Conservation (phyloP, 2,797 vertebrate genomes). For the Rhadinocentrus ornatus region DNA sequence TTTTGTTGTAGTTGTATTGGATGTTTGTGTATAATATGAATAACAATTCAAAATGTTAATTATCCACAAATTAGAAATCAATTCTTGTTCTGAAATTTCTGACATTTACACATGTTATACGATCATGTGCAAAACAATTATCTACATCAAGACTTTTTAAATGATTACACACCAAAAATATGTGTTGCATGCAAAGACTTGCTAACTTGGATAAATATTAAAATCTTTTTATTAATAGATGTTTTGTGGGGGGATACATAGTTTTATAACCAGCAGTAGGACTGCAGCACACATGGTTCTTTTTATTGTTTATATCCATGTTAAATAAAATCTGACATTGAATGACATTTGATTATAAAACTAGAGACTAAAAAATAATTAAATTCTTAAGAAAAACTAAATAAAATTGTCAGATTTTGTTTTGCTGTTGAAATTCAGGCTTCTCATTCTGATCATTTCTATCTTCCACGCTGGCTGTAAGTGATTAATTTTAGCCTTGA, state of each 20-base stretch:
- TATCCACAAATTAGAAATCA: background rate
- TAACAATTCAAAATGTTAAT: background rate
- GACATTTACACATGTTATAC: background rate
- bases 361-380: too few relatives aligned
- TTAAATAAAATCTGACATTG: background rate
- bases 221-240: background rate
- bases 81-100: background rate
- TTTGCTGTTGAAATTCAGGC: background rate
- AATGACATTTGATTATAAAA: background rate
- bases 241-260: background rate
- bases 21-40: background rate
- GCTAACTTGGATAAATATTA: background rate
- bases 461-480: background rate
- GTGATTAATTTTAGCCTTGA: background rate
- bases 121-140: background rate
- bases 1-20: background rate
- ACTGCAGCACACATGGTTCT: background rate
- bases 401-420: background rate
- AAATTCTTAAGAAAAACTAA: background rate
- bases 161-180: background rate
- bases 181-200: background rate
- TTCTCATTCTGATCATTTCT: background rate
- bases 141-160: background rate
- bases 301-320: background rate
- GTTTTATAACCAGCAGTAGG: conserved; percentile 2